Percentiles rank a stretch among this genome's conserved stretches.
Conservation (phyloP, 23 tunicate species). For the Oikopleura vanhoeffeni region DNA sequence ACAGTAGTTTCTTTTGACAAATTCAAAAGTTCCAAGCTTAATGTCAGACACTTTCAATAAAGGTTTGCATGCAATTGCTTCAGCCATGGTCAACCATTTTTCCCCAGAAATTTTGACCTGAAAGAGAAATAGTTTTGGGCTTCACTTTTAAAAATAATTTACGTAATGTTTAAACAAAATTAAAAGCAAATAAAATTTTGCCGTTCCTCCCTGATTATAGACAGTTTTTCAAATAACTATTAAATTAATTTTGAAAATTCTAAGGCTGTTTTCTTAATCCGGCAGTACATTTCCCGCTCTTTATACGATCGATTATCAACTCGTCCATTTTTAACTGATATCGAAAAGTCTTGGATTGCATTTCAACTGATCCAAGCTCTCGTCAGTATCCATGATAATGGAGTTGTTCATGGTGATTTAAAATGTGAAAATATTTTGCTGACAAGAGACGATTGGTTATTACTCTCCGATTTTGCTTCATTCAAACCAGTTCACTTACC, state of each 20-base stretch:
- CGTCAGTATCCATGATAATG: slow-evolving; percentile 46
- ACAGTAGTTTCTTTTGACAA: too few relatives aligned
- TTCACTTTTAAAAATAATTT: too few relatives aligned
- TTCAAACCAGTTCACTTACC: slow-evolving; percentile 67
- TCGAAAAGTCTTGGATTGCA: slow-evolving; percentile 63
- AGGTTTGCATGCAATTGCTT: too few relatives aligned
- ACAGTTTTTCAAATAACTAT: too few relatives aligned
- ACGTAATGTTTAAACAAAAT: too few relatives aligned
- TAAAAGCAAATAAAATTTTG: slow-evolving; percentile 39
- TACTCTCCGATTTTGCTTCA: slow-evolving; percentile 77
- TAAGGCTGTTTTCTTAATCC: too few relatives aligned
- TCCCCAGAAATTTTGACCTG: too few relatives aligned
- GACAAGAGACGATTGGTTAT: slow-evolving; percentile 81
- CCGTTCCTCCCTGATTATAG: slow-evolving; percentile 35
- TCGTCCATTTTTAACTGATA: slow-evolving; percentile 49
- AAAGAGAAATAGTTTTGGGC: too few relatives aligned
- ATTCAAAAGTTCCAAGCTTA: too few relatives aligned
- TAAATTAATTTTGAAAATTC: too few relatives aligned
- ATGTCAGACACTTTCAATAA: too few relatives aligned
- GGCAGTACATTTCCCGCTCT: not conserved
- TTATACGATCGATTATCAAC: slow-evolving; percentile 84
- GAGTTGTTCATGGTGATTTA: slow-evolving; percentile 74
- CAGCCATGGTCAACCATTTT: too few relatives aligned
- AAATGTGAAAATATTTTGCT: slow-evolving; percentile 77
- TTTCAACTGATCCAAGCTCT: slow-evolving; percentile 77